Percentiles rank a stretch among this genome's conserved stretches.
Evolutionary conservation across 2,888 invertebrate species (phyloP).

Genomic region (Thelaira solivaga): DNA sequence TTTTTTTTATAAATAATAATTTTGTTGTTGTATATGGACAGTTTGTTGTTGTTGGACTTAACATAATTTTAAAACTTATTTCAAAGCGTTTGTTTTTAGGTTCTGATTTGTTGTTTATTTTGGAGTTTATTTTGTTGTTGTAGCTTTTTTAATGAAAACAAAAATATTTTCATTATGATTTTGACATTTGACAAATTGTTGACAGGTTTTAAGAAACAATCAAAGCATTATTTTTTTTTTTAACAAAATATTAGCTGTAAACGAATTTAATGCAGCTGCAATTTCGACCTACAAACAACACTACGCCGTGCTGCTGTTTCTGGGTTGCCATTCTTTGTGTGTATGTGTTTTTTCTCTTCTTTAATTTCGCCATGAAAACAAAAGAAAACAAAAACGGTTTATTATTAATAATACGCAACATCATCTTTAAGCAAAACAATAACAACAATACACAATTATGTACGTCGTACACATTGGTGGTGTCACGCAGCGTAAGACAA

Average conservation of each 20-base stretch:
- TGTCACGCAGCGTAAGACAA: conserved; percentile 43
- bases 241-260: background rate
- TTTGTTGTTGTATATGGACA: no score
- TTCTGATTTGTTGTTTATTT: conserved; percentile 21
- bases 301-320: conserved; percentile 12
- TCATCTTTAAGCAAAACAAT: background rate
- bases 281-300: conserved; percentile 34
- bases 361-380: background rate
- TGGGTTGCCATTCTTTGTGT: conserved; percentile 2
- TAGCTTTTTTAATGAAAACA: background rate
- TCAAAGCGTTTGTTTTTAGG: background rate
- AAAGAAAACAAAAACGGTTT: conserved; percentile 28
- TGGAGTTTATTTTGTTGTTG: background rate
- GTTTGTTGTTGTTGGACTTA: conserved; percentile 43
- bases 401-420: conserved; percentile 45
- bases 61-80: conserved; percentile 41
- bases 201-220: conserved; percentile 23
- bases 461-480: no score
- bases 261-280: conserved; percentile 3
- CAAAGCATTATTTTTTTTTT: background rate
- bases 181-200: conserved; percentile 56
- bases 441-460: no score
- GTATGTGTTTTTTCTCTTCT: background rate
- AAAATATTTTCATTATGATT: background rate
- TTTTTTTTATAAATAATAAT: no score